These are phyloP conservation scores for Drosophila kanekoi DNA, from an alignment of 2,888 invertebrate genomes.

Conservation along the genomic window DNA sequence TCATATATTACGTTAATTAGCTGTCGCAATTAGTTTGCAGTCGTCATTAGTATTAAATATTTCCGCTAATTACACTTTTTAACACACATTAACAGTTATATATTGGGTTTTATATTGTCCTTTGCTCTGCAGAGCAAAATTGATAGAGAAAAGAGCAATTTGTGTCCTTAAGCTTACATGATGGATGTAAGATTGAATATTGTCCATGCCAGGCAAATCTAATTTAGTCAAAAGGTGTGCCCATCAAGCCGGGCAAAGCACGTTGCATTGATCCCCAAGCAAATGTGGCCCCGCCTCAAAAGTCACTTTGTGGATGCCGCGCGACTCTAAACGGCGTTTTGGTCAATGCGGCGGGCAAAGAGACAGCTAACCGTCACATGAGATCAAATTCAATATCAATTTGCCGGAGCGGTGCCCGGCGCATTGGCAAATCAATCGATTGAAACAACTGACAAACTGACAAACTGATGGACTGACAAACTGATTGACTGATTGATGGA, in stretches of 20 bases:
- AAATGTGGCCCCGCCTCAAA: constrained; percentile 26
- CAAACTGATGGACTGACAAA: constrained; percentile 30
- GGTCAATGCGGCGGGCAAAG: constrained; percentile 46
- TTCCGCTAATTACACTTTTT: background rate
- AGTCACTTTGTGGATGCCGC: constrained; percentile 58
- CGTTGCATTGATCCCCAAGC: constrained; percentile 21
- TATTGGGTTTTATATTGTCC: too few species aligned
- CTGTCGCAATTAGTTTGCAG: background rate
- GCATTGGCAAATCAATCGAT: constrained; percentile 61
- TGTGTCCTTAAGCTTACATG: too few species aligned
- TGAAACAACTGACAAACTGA: constrained; percentile 55
- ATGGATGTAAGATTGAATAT: constrained; percentile 59
- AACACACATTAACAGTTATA: too few species aligned
- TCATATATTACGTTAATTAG: background rate
- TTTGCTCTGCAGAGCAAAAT: too few species aligned
- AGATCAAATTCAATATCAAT: constrained; percentile 78
- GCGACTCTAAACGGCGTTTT: constrained; percentile 71
- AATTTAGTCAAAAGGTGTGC: constrained; percentile 68
- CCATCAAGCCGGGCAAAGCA: constrained; percentile 52
- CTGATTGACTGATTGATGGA: constrained; percentile 43
- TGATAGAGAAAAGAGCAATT: too few species aligned
- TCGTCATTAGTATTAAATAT: background rate
- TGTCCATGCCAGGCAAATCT: constrained; percentile 41
- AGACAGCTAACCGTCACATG: constrained; percentile 52
- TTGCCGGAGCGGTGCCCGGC: constrained; percentile 54